Base-by-base conservation (phyloP, 2,888 invertebrate species). In the Punctoribates punctum region DNA sequence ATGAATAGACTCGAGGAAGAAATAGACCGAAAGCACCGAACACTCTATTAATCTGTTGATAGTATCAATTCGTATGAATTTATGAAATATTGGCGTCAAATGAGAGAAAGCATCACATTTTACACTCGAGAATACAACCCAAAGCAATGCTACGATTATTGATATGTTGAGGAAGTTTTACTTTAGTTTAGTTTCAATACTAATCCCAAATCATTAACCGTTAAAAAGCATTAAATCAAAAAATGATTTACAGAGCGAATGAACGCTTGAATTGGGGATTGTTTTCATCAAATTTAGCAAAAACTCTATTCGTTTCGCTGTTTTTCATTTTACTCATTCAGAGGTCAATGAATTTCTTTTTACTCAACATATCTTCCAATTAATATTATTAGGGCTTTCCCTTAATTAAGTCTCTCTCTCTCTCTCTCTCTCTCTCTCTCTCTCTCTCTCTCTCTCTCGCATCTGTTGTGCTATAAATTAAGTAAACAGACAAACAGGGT, bases 171-270 rank as follows among this genome's bases (percentile, higher is more conserved):
- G 27, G 29, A 60, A 60, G 60, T 60, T 3, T n/a, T n/a, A 2
- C 6, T 51, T 51, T n/a, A 51, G n/a, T 57, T 60, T 60, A 8
- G 8, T 60, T 29, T 60, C 29, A 27, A 29, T 60, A n/a, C n/a
- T n/a, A 60, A 60, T 60, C 60, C 60, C 9, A 27, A 60, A 29
- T 29, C 27, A 60, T 29, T 60, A 13, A 23, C 11, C 13, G 57
- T 60, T 8, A 11, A 17, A 60, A 27, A 60, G 9, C 29, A 27
- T 60, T 60, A 60, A 57, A 57, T 57, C 57, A 34, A 57, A 60
- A 57, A 60, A 11, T 60, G 23, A 60, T 60, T 60, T 60, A 13
- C 60, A 60, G 60, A 60, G 60, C 27, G 60, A 60, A 60, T 60
- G 60, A 60, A 60, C 60, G 60, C 29, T 60, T 57, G 1, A 9